Evolutionary conservation across 2,113 vertebrate species (phyloP), one percentile per base, ranked within the genome.

Genomic region (Melanotaenia duboulayi): DNA sequence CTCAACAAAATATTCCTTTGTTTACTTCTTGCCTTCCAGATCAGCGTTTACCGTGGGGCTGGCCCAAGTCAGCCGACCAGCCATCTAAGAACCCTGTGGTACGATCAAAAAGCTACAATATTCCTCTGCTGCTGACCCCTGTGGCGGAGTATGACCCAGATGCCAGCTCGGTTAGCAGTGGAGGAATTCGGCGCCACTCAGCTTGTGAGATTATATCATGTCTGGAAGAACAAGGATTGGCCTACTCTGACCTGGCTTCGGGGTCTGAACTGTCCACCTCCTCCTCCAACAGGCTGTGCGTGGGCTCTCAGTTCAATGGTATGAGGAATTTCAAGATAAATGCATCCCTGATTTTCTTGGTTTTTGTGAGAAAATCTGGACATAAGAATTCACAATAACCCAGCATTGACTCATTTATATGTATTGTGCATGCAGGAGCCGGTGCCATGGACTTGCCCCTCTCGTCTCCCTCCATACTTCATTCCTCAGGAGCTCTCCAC

Each of bases 71-170:
- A 0, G 94, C 92, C 1, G 97, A 99, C 10, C 74, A 94, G 64
- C 84, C 91, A 0, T 91, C 94, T 72, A 97, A 96, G 92, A 99
- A 96, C 84, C 96, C 97, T 0, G 97, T 99, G 81, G 97, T 98
- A 72, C 94, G 97, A 13, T 99, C 97, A 0, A 98, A 97, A 88
- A 99, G 97, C 89, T 99, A 99, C 93, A 99, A 99, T 75, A 97
- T 97, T 1, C 97, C 97, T 48, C 74, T 92, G 0, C 92, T 98
- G 90, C 94, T 99, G 89, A 98, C 96, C 0, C 97, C 97, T 0
- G 97, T 99, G 78, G 97, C 94, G 0, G 97, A 99, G 91, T 98
- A 97, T 0, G 97, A 99, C 80, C 92, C 93, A 0, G 97, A 99
- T 85, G 89, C 89, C 57, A 80, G 93, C 81, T 94, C 94, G 0